phyloP scores from a whole-genome alignment of 2,113 vertebrate species.

The Asarcornis scutulata region DNA sequence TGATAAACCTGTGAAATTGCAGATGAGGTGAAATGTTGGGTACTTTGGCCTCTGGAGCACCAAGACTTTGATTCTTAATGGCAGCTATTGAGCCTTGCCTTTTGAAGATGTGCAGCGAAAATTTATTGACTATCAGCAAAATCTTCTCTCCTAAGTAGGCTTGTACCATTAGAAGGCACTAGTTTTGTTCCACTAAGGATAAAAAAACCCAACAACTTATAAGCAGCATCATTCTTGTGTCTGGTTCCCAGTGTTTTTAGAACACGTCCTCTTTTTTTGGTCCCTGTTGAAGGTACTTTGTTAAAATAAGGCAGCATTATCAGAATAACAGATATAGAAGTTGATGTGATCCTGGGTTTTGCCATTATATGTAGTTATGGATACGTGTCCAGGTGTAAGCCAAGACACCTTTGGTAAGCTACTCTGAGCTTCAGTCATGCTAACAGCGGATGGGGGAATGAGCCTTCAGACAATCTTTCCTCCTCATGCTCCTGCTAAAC shows the following conservation, averaged over 20 bases:
- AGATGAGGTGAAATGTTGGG: constrained; percentile 8
- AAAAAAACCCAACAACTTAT: background rate
- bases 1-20: background rate
- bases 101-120: background rate
- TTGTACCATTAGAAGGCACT: background rate
- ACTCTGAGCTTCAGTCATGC: background rate
- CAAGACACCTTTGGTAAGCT: background rate
- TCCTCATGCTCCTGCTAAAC: background rate
- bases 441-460: background rate
- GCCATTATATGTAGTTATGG: background rate
- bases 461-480: background rate
- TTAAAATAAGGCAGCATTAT: background rate
- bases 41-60: background rate
- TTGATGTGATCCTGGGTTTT: background rate
- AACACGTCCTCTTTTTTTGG: background rate
- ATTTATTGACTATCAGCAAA: background rate
- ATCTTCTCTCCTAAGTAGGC: background rate
- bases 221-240: background rate
- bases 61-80: background rate
- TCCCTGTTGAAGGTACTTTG: fast-evolving
- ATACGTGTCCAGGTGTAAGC: background rate
- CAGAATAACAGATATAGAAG: background rate
- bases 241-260: background rate
- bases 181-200: background rate
- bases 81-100: background rate